These are phyloP conservation scores for Trissoscelio sp. DNA, from an alignment of 2,888 invertebrate genomes.

Conservation along the genomic window DNA sequence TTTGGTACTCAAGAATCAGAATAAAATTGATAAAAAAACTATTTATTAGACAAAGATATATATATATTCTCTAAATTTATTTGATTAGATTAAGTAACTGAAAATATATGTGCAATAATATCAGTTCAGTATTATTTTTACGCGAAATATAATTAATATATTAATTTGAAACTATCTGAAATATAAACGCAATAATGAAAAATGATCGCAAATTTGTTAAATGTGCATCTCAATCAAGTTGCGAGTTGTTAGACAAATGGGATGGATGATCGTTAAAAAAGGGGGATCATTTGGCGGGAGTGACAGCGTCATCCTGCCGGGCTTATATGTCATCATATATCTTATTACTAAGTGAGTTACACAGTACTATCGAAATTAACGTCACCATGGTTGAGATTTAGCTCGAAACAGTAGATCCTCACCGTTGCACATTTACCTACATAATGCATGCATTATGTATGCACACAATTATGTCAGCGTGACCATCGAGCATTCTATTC, in stretches of 20 bases:
- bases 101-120: too few relatives aligned
- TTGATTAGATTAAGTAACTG: too few relatives aligned
- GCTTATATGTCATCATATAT: constrained; percentile 57
- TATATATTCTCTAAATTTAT: too few relatives aligned
- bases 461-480: constrained; percentile 45
- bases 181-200: constrained; percentile 3
- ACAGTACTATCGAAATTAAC: constrained; percentile 62
- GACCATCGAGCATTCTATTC: constrained; percentile 39
- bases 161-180: too few relatives aligned
- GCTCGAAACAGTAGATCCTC: constrained; percentile 53
- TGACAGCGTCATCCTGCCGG: constrained; percentile 36
- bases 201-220: constrained; percentile 3
- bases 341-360: constrained; percentile 63
- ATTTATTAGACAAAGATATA: too few relatives aligned
- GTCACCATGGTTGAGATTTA: constrained; percentile 61
- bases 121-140: too few relatives aligned
- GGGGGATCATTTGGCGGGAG: not conserved
- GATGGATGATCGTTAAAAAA: constrained; percentile 15
- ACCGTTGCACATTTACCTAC: constrained; percentile 38
- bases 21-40: too few relatives aligned
- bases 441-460: constrained; percentile 60
- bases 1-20: too few relatives aligned
- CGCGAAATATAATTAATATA: too few relatives aligned
- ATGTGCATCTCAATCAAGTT: not conserved
- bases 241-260: not conserved